Conservation (phyloP, 30 jellyfish, hydroid and myxozoan genomes). For the Rhopilema esculentum region DNA sequence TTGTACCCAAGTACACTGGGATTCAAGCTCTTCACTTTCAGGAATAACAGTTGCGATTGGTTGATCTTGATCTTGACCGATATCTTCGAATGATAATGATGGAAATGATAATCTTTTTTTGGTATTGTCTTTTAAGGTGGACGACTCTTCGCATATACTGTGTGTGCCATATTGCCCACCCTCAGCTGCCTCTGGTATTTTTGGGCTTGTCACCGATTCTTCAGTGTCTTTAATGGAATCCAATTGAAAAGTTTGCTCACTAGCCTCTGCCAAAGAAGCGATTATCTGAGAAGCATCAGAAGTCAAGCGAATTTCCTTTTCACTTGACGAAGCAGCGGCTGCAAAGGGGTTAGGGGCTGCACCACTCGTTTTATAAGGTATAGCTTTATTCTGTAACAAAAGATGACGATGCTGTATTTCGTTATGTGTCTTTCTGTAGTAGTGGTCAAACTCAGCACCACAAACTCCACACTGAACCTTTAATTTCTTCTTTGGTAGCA, state of each 20-base stretch:
- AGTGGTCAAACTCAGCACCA: slow-evolving; percentile 20
- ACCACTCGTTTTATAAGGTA: neutral
- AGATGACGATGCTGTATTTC: too few species aligned
- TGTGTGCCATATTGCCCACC: slow-evolving; percentile 25
- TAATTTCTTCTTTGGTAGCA: neutral
- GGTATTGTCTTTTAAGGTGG: slow-evolving; percentile 6
- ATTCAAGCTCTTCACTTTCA: slow-evolving; percentile 14
- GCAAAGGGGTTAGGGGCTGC: slow-evolving; percentile 1
- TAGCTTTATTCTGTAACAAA: neutral
- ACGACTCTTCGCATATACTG: slow-evolving; percentile 18
- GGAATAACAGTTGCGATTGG: slow-evolving; percentile 8
- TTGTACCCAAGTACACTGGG: slow-evolving; percentile 26
- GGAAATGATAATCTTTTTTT: slow-evolving; percentile 11
- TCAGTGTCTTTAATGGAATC: slow-evolving; percentile 17
- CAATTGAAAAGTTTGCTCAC: slow-evolving; percentile 20
- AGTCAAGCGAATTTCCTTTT: too few species aligned
- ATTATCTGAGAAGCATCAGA: too few species aligned
- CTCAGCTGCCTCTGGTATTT: slow-evolving; percentile 14
- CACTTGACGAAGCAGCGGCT: slow-evolving; percentile 7
- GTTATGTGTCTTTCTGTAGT: slow-evolving; percentile 26
- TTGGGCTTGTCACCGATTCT: too few species aligned
- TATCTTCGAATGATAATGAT: slow-evolving; percentile 16
- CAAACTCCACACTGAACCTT: neutral
- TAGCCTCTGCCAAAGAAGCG: too few species aligned
- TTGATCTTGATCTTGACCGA: slow-evolving; percentile 13